Percentiles rank a stretch among this genome's conserved stretches.
Evolutionary conservation across 2,888 invertebrate genomes (phyloP).

Genomic region (Dugesia japonica): DNA sequence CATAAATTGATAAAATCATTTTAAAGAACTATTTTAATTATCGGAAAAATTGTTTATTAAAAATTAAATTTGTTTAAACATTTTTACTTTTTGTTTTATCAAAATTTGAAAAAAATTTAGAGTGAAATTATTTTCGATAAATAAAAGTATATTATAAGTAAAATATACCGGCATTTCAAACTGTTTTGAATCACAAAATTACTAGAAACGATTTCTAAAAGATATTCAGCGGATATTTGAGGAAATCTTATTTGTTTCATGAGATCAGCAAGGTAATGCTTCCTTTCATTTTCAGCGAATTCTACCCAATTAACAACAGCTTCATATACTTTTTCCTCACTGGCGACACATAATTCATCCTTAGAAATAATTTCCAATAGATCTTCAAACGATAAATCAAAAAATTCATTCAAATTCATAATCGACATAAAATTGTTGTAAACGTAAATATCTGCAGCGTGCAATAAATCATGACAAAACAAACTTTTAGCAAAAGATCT

Average conservation of each 20-base stretch:
- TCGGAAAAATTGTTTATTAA: no score
- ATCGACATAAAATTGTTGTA: conserved; percentile 23
- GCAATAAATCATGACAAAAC: conserved; percentile 58
- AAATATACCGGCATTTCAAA: conserved; percentile 59
- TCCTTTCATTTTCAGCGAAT: conserved; percentile 53
- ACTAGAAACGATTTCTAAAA: conserved; percentile 64
- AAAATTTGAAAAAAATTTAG: no score
- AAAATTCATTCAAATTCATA: conserved; percentile 29
- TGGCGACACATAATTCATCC: conserved; percentile 32
- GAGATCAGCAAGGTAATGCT: conserved; percentile 56
- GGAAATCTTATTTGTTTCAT: conserved; percentile 64
- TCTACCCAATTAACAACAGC: conserved; percentile 67
- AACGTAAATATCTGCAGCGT: conserved; percentile 57
- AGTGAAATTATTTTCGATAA: no score
- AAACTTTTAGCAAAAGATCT: conserved; percentile 65
- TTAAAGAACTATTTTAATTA: no score
- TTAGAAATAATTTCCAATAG: conserved; percentile 28
- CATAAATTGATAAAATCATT: no score
- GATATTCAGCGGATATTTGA: conserved; percentile 62
- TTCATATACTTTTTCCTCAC: conserved; percentile 56
- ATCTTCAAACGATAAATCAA: conserved; percentile 29
- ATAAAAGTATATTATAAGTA: background rate
- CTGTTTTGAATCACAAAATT: conserved; percentile 64
- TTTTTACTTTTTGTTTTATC: no score
- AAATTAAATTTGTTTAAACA: no score